Evolutionary conservation across 23 tunicate species (phyloP), one percentile per base, ranked within the genome.

Genomic region (Botrylloides violaceus): DNA sequence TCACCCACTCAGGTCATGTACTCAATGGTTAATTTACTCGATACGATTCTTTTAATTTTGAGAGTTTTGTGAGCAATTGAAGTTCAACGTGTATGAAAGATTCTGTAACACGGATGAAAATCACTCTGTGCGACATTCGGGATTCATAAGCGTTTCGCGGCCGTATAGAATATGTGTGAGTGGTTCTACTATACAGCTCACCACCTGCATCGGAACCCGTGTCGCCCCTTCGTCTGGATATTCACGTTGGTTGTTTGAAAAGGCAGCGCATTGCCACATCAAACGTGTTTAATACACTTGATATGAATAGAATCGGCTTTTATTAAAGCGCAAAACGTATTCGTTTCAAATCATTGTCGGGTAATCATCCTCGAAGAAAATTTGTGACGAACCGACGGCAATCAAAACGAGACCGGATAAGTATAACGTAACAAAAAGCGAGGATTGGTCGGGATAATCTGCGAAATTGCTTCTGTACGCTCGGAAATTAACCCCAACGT

Each of bases 321-420:
- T 43, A 15, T 15, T 43, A 15, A 43, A 15, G 12, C 12, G 12
- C 12, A 43, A 43, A 15, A 43, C 53, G n/a, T n/a, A 43, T 43
- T 43, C 53, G 53, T 43, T 15, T 43, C 53, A 43, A 43, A 43
- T 43, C 53, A 43, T 43, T 43, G 53, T 43, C 53, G 53, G 53
- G 53, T 15, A 43, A 15, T 43, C 53, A 43, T 43, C 53, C 53
- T 9, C 53, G 53, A 15, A 43, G 53, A 7, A 43, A 43, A 43
- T 43, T 43, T 43, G 12, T 9, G 53, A 9, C 12, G 15, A 7
- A 43, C 12, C 9, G 15, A 9, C 9, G 53, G 53, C 53, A 43
- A 43, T 43, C 53, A 43, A n/a, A 43, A 43, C 53, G 53, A 9
- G 12, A 43, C 53, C 53, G 53, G 53, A 43, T 43, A 43, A 43